These are phyloP conservation scores for Drosophila dives DNA, from an alignment of 2,888 invertebrate genomes.

Conservation along the genomic window DNA sequence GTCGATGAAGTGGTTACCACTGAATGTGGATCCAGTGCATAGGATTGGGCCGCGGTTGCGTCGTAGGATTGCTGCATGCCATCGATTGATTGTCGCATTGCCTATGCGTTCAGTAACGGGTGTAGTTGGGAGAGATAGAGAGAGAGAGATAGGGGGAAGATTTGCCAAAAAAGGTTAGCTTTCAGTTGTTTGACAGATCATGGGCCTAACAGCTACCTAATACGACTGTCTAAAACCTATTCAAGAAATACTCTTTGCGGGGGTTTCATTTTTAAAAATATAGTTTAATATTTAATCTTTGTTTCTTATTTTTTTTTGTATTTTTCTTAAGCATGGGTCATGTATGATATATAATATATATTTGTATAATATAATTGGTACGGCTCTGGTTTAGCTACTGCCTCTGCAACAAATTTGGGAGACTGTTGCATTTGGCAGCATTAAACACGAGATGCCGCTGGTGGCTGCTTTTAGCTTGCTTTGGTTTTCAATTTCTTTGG, in stretches of 20 bases:
- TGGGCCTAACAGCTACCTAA: conserved; percentile 52
- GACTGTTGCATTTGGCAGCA: conserved; percentile 36
- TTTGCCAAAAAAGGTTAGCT: conserved; percentile 85
- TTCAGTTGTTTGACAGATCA: conserved; percentile 72
- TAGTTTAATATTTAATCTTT: conserved; percentile 63
- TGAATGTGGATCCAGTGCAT: conserved; percentile 90
- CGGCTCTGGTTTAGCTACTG: conserved; percentile 29
- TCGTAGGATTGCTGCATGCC: conserved; percentile 90
- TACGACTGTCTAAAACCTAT: conserved; percentile 29
- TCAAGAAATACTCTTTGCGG: conserved; percentile 34
- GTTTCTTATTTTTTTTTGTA: conserved; percentile 24
- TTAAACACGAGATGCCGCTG: conserved; percentile 43
- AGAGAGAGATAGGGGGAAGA: conserved; percentile 83
- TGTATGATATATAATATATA: conserved; percentile 32
- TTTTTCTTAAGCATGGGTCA: conserved; percentile 62
- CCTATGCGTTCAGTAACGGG: conserved; percentile 75
- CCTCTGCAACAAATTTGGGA: conserved; percentile 39
- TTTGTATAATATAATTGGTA: conserved; percentile 27
- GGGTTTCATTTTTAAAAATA: conserved; percentile 64
- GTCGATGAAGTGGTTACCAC: conserved; percentile 86
- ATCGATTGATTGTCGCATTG: conserved; percentile 87
- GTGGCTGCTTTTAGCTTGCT: conserved; percentile 71
- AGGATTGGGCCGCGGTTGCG: conserved; percentile 89
- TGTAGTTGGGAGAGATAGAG: conserved; percentile 64
- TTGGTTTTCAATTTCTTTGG: conserved; percentile 46